Percentiles rank a stretch among this genome's conserved stretches.
Conservation (phyloP, 2,797 vertebrate genomes). For the Gambusia yucatana region DNA sequence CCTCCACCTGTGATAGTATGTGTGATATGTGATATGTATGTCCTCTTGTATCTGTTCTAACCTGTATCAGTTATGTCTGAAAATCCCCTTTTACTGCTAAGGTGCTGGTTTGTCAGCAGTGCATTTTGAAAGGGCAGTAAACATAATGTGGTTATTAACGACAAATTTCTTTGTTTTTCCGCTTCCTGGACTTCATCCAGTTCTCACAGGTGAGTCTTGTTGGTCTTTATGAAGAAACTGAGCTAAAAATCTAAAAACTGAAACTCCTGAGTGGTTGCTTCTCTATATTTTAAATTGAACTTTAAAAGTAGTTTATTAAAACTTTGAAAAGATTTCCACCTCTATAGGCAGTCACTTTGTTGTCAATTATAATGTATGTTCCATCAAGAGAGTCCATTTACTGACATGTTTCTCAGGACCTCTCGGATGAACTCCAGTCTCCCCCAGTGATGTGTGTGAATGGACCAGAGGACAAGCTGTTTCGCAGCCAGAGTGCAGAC, state of each 20-base stretch:
- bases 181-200: slow-evolving; percentile 60
- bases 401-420: slow-evolving; percentile 76
- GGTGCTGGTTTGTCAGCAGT: neutral
- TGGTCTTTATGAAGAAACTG: slow-evolving; percentile 7
- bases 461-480: slow-evolving; percentile 93
- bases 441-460: slow-evolving; percentile 87
- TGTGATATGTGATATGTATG: neutral
- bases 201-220: slow-evolving; percentile 82
- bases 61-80: neutral
- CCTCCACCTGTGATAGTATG: neutral
- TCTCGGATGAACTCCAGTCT: slow-evolving; percentile 84
- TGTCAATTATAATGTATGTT: too few species aligned
- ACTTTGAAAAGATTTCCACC: neutral
- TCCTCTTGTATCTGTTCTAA: neutral
- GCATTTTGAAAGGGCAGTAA: neutral
- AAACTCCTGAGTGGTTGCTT: neutral
- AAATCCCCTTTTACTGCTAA: neutral
- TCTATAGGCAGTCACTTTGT: neutral
- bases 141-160: slow-evolving; percentile 14
- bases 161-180: slow-evolving; percentile 48
- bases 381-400: slow-evolving; percentile 53
- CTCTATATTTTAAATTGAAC: neutral
- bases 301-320: neutral
- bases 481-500: slow-evolving; percentile 94
- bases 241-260: neutral